Conservation (phyloP, 1,140 invertebrate genomes). For the Diorhabda elongata region DNA sequence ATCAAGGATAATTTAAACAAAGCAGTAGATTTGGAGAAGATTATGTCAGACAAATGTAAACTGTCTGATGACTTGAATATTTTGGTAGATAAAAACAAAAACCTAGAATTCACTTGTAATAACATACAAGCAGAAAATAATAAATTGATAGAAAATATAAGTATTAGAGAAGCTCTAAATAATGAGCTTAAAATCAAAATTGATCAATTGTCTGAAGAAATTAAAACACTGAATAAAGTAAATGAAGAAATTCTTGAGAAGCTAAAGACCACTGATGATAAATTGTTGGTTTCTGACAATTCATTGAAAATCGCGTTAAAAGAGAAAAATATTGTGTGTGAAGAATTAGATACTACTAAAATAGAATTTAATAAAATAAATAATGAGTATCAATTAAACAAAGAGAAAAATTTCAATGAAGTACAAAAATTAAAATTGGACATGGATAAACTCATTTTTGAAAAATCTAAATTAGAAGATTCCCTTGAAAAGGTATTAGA, state of each 20-base stretch:
- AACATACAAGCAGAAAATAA: neutral
- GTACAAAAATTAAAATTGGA: neutral
- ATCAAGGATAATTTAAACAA: neutral
- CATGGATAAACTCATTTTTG: neutral
- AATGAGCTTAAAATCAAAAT: too few relatives aligned
- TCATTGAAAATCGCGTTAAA: neutral
- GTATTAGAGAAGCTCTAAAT: neutral
- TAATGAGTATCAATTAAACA: neutral
- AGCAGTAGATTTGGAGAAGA: constrained; percentile 3
- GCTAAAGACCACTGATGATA: too few relatives aligned
- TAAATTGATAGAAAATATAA: neutral
- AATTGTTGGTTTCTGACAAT: neutral
- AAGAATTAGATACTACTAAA: constrained; percentile 11
- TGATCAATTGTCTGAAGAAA: neutral
- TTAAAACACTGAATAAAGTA: neutral
- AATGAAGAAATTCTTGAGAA: neutral
- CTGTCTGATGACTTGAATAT: neutral
- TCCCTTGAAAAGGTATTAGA: constrained; percentile 13
- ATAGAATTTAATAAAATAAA: constrained; percentile 9
- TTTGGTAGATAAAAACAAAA: neutral
- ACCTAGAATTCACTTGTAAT: neutral
- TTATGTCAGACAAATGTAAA: constrained; percentile 9
- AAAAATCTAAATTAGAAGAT: constrained; percentile 4
- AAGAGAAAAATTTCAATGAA: neutral
- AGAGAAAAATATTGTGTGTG: constrained; percentile 1